phyloP scores from a whole-genome alignment of 35 echinoderm and acorn worm species.

The Hemicentrotus pulcherrimus region DNA sequence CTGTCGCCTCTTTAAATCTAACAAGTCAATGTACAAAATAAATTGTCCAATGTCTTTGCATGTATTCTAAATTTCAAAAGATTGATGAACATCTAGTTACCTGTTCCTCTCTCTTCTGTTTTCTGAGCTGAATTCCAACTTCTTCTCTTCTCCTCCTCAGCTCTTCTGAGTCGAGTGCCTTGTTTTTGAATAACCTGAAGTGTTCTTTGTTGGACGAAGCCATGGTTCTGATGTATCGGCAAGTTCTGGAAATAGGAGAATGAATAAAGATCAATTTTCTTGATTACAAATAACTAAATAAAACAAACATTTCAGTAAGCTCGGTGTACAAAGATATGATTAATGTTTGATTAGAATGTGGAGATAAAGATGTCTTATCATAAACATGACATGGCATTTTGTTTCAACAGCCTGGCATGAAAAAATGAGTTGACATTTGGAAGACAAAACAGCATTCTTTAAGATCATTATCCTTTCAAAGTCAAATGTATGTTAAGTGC shows the following conservation, averaged over 20 bases:
- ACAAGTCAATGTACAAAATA: no score
- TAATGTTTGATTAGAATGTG: background rate
- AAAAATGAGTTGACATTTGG: no score
- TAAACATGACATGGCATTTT: no score
- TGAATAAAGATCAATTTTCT: background rate
- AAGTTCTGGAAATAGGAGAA: background rate
- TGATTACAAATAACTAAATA: background rate
- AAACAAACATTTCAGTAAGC: no score
- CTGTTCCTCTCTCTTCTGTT: constrained; percentile 98
- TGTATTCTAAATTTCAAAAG: no score
- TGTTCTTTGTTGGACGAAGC: constrained; percentile 80
- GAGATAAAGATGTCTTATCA: no score
- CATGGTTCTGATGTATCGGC: constrained; percentile 38
- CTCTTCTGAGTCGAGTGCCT: constrained; percentile 87
- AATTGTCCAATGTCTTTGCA: no score
- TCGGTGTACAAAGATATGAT: background rate
- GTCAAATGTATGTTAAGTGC: no score
- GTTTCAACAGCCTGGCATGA: no score
- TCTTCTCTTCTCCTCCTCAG: constrained; percentile 95
- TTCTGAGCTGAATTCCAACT: constrained; percentile 90
- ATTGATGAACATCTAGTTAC: constrained; percentile 39
- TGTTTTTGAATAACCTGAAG: constrained; percentile 91
- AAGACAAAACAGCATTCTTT: no score
- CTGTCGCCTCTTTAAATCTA: no score
- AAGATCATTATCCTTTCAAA: no score